Conservation (phyloP, 2,113 vertebrate species). For the Brachypodius melanocephalos region DNA sequence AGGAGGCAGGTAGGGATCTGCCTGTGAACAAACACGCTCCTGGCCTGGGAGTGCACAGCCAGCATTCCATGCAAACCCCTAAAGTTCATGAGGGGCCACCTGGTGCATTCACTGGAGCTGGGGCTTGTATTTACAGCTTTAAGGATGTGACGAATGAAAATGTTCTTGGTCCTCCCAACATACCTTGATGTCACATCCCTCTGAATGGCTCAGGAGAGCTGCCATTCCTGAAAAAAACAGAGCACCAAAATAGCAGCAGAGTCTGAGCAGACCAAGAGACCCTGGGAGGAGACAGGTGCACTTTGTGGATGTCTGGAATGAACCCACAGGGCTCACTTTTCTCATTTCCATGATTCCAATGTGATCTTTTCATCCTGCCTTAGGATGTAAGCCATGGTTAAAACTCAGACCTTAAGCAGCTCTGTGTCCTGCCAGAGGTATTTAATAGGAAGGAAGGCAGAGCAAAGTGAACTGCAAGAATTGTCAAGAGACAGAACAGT, state of each 20-base stretch:
- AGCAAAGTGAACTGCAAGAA: neutral
- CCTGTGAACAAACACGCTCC: accelerated
- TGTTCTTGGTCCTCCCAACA: neutral
- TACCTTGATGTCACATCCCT: neutral
- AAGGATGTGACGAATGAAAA: neutral
- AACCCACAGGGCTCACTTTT: neutral
- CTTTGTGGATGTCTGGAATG: neutral
- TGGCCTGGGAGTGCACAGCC: neutral
- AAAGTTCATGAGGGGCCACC: neutral
- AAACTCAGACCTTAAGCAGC: neutral
- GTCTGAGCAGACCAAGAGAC: neutral
- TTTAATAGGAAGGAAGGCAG: neutral
- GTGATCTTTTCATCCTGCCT: neutral
- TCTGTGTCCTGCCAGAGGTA: neutral
- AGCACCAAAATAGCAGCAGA: neutral
- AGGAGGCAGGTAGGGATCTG: slow-evolving; percentile 9
- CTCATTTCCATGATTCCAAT: neutral
- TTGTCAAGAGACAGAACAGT: neutral
- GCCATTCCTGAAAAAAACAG: neutral
- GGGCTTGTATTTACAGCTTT: neutral
- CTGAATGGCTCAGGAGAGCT: neutral
- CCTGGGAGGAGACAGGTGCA: neutral
- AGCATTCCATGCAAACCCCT: neutral
- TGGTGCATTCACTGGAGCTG: neutral
- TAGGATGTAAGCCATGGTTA: neutral